Evolutionary conservation across 2,888 invertebrate genomes (phyloP).

Genomic region (Boloria euphrosyne): DNA sequence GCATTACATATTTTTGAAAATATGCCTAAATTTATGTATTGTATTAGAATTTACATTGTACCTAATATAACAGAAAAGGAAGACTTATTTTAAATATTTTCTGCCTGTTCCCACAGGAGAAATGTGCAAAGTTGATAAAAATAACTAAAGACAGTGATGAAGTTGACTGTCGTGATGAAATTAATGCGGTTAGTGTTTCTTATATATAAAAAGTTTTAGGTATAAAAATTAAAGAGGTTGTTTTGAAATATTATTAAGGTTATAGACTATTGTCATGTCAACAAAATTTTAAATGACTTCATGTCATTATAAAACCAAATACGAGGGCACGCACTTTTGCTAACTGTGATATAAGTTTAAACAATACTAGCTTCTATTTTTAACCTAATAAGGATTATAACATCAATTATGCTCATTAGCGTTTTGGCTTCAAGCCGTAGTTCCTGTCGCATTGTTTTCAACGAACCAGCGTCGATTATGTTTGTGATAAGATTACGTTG

Average conservation of each 20-base stretch:
- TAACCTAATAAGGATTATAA: conserved; percentile 31
- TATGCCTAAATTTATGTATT: too few species aligned
- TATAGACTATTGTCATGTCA: conserved; percentile 9
- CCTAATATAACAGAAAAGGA: too few species aligned
- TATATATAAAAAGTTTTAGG: too few species aligned
- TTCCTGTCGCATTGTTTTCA: conserved; percentile 75
- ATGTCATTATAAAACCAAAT: conserved; percentile 19
- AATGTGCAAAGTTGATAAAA: too few species aligned
- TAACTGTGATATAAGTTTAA: conserved; percentile 18
- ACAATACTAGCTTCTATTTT: conserved; percentile 24
- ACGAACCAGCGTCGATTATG: conserved; percentile 51
- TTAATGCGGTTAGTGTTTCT: too few species aligned
- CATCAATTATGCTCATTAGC: conserved; percentile 19
- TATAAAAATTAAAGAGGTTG: too few species aligned
- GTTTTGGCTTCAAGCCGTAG: conserved; percentile 53
- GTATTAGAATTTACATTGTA: too few species aligned
- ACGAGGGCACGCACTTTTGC: conserved; percentile 25
- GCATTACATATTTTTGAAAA: too few species aligned
- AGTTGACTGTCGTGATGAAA: too few species aligned
- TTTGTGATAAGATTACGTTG: conserved; percentile 51
- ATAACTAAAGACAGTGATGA: too few species aligned
- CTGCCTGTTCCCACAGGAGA: too few species aligned
- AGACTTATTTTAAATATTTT: too few species aligned
- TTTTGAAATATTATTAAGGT: background rate
- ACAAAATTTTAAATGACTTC: conserved; percentile 9